A percentile compares a stretch with the other conserved stretches of the same genome.
Conservation (phyloP, 64 coral and sea anemone species). For the Orbicella faveolata region DNA sequence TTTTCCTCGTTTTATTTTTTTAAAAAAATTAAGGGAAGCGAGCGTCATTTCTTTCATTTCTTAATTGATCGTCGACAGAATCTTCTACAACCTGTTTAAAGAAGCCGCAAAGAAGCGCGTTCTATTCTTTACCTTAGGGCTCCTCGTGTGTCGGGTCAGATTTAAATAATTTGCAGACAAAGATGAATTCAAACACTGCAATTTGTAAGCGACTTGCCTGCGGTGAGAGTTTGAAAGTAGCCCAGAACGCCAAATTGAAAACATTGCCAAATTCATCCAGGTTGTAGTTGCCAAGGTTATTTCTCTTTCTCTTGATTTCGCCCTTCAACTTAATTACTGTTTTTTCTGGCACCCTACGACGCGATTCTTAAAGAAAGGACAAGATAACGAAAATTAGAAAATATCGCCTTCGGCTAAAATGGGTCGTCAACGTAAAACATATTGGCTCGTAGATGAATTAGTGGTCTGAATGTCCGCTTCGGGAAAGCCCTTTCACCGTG, state of each 20-base stretch:
- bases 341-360: conserved; percentile 31
- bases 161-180: conserved; percentile 55
- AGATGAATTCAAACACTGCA: conserved; percentile 24
- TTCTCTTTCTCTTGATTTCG: conserved; percentile 2
- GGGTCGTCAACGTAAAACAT: background rate
- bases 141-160: conserved; percentile 25
- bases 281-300: conserved; percentile 35
- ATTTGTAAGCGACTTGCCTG: conserved; percentile 32
- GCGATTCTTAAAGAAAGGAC: background rate
- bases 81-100: background rate
- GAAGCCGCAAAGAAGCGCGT: conserved; percentile 16
- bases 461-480: conserved; percentile 10
- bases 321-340: conserved; percentile 7
- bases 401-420: conserved; percentile 18
- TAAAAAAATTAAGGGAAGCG: background rate
- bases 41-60: background rate
- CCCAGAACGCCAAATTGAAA: conserved; percentile 36
- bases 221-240: conserved; percentile 35
- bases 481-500: conserved; percentile 6
- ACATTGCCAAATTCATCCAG: background rate
- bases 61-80: conserved; percentile 34
- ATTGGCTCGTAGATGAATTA: background rate
- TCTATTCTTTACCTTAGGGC: background rate
- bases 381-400: conserved; percentile 36
- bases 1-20: background rate